Percentiles rank a stretch among this genome's conserved stretches.
phyloP scores from a whole-genome alignment of 2,888 invertebrate genomes.

The Argyresthia albistria region DNA sequence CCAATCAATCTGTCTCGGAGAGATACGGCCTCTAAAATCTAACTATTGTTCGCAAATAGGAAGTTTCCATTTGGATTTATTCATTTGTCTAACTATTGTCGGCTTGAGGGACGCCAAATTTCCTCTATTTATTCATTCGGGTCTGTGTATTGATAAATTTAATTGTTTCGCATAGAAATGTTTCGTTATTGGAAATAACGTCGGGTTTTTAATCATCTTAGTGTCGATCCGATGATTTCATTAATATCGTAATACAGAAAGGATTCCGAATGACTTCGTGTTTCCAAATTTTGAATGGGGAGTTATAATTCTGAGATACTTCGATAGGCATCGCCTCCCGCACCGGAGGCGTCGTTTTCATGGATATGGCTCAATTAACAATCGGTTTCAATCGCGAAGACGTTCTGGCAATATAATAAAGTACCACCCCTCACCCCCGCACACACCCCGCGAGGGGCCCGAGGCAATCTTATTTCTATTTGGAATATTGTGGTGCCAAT shows the following conservation, averaged over 20 bases:
- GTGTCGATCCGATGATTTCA: conserved; percentile 6
- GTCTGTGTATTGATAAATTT: conserved; percentile 2
- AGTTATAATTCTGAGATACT: conserved; percentile 55
- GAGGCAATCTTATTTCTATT: conserved; percentile 69
- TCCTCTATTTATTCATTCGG: conserved; percentile 1
- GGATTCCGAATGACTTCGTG: conserved; percentile 1
- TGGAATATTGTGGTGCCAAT: conserved; percentile 72
- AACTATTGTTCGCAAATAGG: conserved; percentile 70
- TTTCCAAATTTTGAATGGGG: conserved; percentile 4
- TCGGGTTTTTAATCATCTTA: conserved; percentile 6
- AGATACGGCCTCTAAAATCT: conserved; percentile 70
- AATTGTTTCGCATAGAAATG: conserved; percentile 1
- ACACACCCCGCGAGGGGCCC: conserved; percentile 33
- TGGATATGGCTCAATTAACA: conserved; percentile 73
- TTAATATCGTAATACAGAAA: neutral
- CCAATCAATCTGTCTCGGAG: conserved; percentile 70
- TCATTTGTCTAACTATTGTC: conserved; percentile 70
- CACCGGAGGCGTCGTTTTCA: conserved; percentile 61
- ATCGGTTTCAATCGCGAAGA: conserved; percentile 71
- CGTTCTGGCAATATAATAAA: conserved; percentile 62
- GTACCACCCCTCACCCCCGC: conserved; percentile 37
- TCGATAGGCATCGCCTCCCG: conserved; percentile 61
- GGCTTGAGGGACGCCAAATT: conserved; percentile 16
- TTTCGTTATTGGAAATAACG: neutral
- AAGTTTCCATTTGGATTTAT: conserved; percentile 71